Percentiles rank a stretch among this genome's conserved stretches.
Evolutionary conservation across 2,113 vertebrate genomes (phyloP).

Genomic region (Alligator sinensis): DNA sequence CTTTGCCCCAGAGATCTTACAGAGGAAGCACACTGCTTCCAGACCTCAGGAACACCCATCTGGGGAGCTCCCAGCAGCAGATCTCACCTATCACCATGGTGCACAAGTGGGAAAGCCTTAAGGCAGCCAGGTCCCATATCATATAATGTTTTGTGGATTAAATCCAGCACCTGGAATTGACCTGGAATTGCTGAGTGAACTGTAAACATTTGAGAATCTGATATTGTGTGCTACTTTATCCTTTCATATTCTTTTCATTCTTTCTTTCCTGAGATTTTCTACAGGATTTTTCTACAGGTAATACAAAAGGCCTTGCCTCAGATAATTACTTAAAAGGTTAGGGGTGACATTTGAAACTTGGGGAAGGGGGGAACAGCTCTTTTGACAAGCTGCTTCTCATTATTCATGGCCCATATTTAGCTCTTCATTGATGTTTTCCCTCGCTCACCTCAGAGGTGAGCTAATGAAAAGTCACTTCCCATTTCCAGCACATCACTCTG

Average conservation of each 20-base stretch:
- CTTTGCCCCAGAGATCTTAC: not conserved
- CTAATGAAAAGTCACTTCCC: not conserved
- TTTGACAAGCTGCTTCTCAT: not conserved
- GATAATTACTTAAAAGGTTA: not conserved
- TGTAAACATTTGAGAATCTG: not conserved
- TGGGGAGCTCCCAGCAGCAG: not conserved
- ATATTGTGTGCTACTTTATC: not conserved
- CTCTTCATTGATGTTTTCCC: not conserved
- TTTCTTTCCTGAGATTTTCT: not conserved
- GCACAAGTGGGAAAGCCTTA: not conserved
- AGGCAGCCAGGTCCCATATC: not conserved
- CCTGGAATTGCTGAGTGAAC: not conserved
- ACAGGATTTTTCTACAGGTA: not conserved
- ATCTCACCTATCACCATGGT: not conserved
- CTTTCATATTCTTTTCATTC: not conserved
- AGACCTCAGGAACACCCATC: not conserved
- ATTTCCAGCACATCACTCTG: not conserved
- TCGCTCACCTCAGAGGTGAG: not conserved
- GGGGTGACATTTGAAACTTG: not conserved
- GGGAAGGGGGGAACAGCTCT: not conserved
- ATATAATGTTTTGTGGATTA: not conserved
- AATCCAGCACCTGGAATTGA: not conserved
- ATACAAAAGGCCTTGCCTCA: not conserved
- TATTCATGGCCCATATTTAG: not conserved
- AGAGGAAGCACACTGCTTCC: not conserved